phyloP scores from a whole-genome alignment of 2,113 vertebrate species.

The Collichthys lucidus region DNA sequence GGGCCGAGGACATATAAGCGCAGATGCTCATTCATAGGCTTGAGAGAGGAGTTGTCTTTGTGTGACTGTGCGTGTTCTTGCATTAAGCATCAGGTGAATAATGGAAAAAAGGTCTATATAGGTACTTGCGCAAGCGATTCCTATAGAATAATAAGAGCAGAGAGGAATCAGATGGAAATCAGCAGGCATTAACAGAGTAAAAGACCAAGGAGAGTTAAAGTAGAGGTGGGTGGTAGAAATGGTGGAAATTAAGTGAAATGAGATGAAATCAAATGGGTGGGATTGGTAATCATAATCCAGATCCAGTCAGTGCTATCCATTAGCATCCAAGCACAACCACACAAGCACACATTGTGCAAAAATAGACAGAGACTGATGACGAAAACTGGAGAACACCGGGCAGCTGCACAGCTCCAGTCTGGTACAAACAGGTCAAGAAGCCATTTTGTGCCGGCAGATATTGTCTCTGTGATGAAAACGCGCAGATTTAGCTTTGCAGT shows the following conservation, averaged over 20 bases:
- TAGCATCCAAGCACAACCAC: neutral
- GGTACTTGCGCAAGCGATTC: neutral
- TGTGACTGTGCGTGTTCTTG: neutral
- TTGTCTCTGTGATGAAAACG: slow-evolving; percentile 2
- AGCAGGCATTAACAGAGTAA: neutral
- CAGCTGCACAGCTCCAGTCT: neutral
- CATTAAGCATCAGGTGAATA: neutral
- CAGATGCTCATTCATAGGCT: neutral
- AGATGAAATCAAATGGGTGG: neutral
- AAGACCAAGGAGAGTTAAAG: neutral
- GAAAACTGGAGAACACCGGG: neutral
- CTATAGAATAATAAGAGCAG: neutral
- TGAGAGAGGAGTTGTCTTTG: neutral
- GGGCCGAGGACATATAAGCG: neutral
- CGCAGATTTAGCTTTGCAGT: neutral
- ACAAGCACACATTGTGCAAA: neutral
- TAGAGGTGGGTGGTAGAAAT: neutral
- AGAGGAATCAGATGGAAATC: slow-evolving; percentile 11
- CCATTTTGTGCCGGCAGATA: slow-evolving; percentile 15
- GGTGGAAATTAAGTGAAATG: neutral
- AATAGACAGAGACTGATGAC: slow-evolving; percentile 4
- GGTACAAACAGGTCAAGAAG: slow-evolving; percentile 11
- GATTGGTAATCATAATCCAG: neutral
- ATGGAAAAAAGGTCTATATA: neutral
- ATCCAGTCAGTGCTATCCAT: neutral